These are phyloP conservation scores for Leptobrachium leishanense DNA, from an alignment of 2,113 vertebrate genomes.

Conservation along the genomic window DNA sequence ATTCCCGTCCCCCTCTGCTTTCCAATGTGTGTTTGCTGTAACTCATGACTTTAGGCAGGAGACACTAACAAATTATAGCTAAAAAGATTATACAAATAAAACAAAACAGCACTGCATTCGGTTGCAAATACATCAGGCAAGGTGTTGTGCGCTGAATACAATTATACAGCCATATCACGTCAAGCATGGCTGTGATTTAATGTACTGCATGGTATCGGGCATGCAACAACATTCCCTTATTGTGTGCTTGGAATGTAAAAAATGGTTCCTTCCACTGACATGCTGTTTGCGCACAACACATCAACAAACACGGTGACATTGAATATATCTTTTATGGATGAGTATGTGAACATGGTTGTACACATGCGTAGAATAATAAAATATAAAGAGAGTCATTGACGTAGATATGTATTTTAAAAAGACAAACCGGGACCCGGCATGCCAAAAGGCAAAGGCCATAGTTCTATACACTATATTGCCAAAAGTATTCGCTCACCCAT, in stretches of 20 bases:
- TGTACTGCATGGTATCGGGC: background rate
- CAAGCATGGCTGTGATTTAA: conserved; percentile 1
- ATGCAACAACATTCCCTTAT: background rate
- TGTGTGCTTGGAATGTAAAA: too few relatives aligned
- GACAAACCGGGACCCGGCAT: too few relatives aligned
- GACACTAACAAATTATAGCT: conserved; percentile 19
- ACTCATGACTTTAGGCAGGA: background rate
- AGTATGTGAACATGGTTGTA: too few relatives aligned
- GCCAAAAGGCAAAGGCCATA: too few relatives aligned
- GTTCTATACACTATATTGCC: too few relatives aligned
- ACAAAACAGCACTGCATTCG: background rate
- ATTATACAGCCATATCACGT: background rate
- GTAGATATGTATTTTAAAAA: too few relatives aligned
- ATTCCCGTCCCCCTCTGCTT: conserved; percentile 2
- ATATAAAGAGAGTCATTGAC: too few relatives aligned
- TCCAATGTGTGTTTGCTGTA: background rate
- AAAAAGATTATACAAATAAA: conserved; percentile 38
- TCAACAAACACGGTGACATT: too few relatives aligned
- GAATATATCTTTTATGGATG: background rate
- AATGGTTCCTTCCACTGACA: too few relatives aligned
- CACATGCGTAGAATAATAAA: too few relatives aligned
- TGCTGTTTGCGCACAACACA: too few relatives aligned
- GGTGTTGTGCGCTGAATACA: conserved; percentile 17
- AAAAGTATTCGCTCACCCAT: too few relatives aligned
- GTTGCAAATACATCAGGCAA: conserved; percentile 12